These are phyloP conservation scores for Lepisosteus osseus DNA, from an alignment of 2,113 vertebrate genomes.

Conservation along the genomic window DNA sequence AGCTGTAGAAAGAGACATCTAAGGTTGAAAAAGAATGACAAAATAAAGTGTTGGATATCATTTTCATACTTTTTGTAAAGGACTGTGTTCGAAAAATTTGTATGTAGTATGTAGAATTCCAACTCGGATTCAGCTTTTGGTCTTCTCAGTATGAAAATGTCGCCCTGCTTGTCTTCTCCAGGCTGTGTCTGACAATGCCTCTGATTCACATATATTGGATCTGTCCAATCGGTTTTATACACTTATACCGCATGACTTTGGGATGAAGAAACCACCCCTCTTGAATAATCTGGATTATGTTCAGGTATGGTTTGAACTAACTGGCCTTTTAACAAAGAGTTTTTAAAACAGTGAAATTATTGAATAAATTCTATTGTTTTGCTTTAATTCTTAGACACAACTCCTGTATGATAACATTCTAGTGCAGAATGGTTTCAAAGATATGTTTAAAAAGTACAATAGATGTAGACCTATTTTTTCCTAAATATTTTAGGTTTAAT, in stretches of 20 bases:
- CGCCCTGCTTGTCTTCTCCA: constrained; percentile 33
- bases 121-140: background rate
- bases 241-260: constrained; percentile 95
- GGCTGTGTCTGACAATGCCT: constrained; percentile 77
- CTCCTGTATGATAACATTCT: too few species aligned
- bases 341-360: too few species aligned
- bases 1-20: too few species aligned
- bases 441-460: background rate
- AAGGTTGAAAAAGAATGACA: too few species aligned
- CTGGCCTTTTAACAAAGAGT: background rate
- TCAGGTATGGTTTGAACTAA: constrained; percentile 66
- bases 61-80: too few species aligned
- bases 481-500: background rate
- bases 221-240: constrained; percentile 98
- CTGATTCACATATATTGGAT: constrained; percentile 86
- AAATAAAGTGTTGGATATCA: too few species aligned
- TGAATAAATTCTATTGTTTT: too few species aligned
- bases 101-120: too few species aligned
- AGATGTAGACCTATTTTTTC: background rate
- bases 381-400: too few species aligned
- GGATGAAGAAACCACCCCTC: constrained; percentile 96
- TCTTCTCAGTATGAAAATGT: background rate
- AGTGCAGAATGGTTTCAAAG: too few species aligned
- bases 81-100: too few species aligned
- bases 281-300: constrained; percentile 86